phyloP scores from a whole-genome alignment of 2,113 vertebrate genomes.

The Cyphomyrus plagiostoma region DNA sequence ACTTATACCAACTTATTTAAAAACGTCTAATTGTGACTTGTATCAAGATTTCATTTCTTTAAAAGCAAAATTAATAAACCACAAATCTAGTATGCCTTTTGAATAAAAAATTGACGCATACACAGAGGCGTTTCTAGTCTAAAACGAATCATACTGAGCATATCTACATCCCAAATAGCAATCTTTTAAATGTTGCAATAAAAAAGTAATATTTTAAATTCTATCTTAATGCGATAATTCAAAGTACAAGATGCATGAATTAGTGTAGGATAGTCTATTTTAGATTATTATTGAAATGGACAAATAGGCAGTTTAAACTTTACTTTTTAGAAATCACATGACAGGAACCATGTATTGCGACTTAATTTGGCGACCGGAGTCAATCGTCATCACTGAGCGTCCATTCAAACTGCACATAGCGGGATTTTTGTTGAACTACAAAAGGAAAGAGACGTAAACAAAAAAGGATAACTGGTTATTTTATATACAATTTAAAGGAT shows the following conservation, averaged over 20 bases:
- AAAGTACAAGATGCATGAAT: not conserved
- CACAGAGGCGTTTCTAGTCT: not conserved
- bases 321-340: not conserved
- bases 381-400: conserved; percentile 56
- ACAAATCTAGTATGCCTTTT: not conserved
- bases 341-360: not conserved
- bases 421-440: conserved; percentile 39
- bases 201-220: not conserved
- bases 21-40: not conserved
- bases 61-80: not conserved
- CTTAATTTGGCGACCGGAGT: not conserved
- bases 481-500: not conserved
- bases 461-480: not conserved
- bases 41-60: not conserved
- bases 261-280: not conserved
- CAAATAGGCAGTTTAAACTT: not conserved
- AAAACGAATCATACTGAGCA: not conserved
- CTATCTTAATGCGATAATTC: not conserved
- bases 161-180: not conserved
- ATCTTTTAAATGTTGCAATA: not conserved
- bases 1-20: not conserved
- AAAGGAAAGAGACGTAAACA: conserved; percentile 34
- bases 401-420: conserved; percentile 39
- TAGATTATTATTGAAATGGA: not conserved
- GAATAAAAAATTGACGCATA: not conserved